Evolutionary conservation across 1,140 invertebrate species (phyloP).

Genomic region (Dermatophagoides farinae): DNA sequence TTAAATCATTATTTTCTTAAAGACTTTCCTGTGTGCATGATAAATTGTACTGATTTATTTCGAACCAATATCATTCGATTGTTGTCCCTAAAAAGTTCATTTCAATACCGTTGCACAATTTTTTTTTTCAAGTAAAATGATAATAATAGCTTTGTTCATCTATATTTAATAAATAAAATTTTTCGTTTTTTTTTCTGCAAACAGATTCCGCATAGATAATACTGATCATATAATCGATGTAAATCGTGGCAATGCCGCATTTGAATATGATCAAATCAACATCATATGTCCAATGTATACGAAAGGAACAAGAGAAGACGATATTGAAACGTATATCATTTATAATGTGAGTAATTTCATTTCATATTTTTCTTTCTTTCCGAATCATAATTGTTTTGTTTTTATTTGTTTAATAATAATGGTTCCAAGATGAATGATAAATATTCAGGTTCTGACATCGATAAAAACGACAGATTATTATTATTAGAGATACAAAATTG

Average conservation of each 20-base stretch:
- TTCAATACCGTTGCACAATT: too few species aligned
- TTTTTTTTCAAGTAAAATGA: too few species aligned
- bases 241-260: slow-evolving; percentile 74
- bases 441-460: neutral
- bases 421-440: neutral
- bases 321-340: slow-evolving; percentile 83
- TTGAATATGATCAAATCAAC: slow-evolving; percentile 86
- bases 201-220: slow-evolving; percentile 88
- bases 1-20: too few species aligned
- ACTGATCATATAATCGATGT: slow-evolving; percentile 91
- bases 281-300: slow-evolving; percentile 82
- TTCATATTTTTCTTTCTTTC: neutral
- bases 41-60: too few species aligned
- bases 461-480: too few species aligned
- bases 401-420: neutral
- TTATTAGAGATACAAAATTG: too few species aligned
- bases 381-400: too few species aligned
- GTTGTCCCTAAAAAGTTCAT: too few species aligned
- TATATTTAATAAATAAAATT: neutral
- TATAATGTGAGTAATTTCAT: slow-evolving; percentile 53
- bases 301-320: slow-evolving; percentile 62
- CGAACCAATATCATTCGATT: neutral
- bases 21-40: too few species aligned
- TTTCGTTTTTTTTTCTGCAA: slow-evolving; percentile 25
- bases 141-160: too few species aligned